These are phyloP conservation scores for Bilobella aurantiaca DNA, from an alignment of 1,140 invertebrate species.

Conservation along the genomic window DNA sequence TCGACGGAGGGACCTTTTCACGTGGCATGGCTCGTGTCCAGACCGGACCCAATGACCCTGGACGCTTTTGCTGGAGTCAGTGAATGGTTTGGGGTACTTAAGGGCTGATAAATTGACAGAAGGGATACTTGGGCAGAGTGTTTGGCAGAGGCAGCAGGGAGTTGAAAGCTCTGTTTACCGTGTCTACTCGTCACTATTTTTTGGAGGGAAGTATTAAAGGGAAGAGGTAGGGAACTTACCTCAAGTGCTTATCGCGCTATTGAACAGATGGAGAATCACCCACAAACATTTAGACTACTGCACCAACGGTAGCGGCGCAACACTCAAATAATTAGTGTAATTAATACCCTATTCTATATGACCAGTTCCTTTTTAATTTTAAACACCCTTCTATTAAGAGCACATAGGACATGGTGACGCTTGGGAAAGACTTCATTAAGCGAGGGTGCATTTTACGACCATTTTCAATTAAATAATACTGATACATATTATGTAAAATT, in stretches of 20 bases:
- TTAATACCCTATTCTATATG: no score
- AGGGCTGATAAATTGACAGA: neutral
- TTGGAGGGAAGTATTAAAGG: slow-evolving; percentile 9
- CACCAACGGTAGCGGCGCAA: neutral
- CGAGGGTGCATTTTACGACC: no score
- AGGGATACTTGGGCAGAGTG: neutral
- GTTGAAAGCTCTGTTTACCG: neutral
- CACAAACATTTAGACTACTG: neutral
- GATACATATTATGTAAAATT: no score
- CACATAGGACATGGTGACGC: no score
- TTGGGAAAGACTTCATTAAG: no score
- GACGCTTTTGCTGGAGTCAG: neutral
- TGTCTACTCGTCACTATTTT: slow-evolving; percentile 4
- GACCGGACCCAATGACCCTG: neutral
- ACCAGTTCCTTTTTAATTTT: no score
- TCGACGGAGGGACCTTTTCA: neutral
- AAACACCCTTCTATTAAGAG: no score
- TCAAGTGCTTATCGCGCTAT: neutral
- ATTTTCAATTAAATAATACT: no score
- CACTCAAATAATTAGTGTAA: no score
- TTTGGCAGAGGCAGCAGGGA: neutral
- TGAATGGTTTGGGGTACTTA: no score
- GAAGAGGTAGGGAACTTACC: neutral
- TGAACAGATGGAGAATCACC: neutral
- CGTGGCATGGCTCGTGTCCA: neutral